Conservation (phyloP, 2,888 invertebrate genomes). For the Mythimna lalbum region DNA sequence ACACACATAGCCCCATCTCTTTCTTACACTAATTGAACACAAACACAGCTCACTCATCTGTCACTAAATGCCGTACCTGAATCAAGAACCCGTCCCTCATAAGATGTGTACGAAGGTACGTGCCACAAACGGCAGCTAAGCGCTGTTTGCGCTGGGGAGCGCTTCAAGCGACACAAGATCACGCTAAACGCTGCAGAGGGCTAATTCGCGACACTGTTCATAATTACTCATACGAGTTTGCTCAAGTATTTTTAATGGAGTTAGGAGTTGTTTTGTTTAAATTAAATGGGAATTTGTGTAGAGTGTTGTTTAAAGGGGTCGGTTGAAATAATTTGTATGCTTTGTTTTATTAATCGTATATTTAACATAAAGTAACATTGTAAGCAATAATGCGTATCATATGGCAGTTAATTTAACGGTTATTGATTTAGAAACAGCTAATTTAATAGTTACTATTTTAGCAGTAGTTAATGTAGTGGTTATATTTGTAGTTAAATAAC, state of each 20-base stretch:
- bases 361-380: neutral
- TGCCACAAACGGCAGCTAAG: conserved; percentile 60
- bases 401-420: neutral
- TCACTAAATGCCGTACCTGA: conserved; percentile 42
- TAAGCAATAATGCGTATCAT: neutral
- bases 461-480: too few species aligned
- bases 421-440: too few species aligned
- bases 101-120: conserved; percentile 61
- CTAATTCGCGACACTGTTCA: conserved; percentile 68
- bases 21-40: conserved; percentile 33
- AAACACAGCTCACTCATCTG: conserved; percentile 39
- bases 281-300: conserved; percentile 29
- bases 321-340: conserved; percentile 12
- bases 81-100: conserved; percentile 49
- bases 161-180: conserved; percentile 67
- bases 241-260: conserved; percentile 63
- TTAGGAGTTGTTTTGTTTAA: conserved; percentile 44
- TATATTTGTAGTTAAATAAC: too few species aligned
- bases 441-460: too few species aligned
- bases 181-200: conserved; percentile 69
- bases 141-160: conserved; percentile 70
- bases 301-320: conserved; percentile 10
- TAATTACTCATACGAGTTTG: conserved; percentile 67
- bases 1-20: neutral
- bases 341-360: conserved; percentile 2